phyloP scores from a whole-genome alignment of 2,888 invertebrate species.

The Frankliniella fusca region DNA sequence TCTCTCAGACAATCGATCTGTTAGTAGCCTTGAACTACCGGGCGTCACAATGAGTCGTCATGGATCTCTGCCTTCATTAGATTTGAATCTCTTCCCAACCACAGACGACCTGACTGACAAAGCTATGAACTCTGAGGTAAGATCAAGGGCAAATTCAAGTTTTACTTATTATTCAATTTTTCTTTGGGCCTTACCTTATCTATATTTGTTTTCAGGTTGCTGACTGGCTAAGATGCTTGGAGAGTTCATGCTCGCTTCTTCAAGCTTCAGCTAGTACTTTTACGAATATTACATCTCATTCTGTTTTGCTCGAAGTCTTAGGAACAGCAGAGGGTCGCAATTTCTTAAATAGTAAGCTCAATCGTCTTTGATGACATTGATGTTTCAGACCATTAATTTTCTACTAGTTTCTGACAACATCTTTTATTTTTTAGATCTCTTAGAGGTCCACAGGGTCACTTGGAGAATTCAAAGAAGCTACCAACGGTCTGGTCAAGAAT shows the following conservation, averaged over 20 bases:
- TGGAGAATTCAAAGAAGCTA: slow-evolving; percentile 11
- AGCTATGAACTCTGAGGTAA: neutral
- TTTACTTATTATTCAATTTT: neutral
- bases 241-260: neutral
- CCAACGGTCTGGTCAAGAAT: neutral
- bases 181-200: neutral
- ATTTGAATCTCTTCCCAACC: neutral
- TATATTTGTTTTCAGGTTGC: neutral
- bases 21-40: neutral
- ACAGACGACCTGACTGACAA: neutral
- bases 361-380: too few relatives aligned
- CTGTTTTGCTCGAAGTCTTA: neutral
- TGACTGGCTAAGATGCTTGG: neutral
- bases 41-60: neutral
- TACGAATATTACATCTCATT: neutral
- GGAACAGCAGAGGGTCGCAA: neutral
- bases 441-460: neutral
- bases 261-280: neutral
- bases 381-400: too few relatives aligned
- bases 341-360: neutral
- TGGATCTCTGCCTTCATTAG: slow-evolving; percentile 16
- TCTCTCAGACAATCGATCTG: neutral
- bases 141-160: neutral
- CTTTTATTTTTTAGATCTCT: neutral
- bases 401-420: neutral